phyloP scores from a whole-genome alignment of 2,113 vertebrate genomes.

The Cyrtonyx montezumae region DNA sequence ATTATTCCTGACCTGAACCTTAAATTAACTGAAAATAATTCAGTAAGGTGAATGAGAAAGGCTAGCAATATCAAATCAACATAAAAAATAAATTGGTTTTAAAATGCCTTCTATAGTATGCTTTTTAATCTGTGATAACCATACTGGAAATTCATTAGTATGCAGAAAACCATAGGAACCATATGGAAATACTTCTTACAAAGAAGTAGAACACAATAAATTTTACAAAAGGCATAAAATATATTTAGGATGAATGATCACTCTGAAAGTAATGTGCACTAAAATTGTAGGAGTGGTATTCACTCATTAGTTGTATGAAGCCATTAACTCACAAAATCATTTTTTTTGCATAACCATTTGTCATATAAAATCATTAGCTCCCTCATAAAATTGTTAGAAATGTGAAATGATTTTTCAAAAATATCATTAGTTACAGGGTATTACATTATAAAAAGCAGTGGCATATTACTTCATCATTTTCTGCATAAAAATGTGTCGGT shows the following conservation, averaged over 20 bases:
- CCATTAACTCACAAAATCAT: conserved; percentile 60
- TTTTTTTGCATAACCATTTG: conserved; percentile 65
- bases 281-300: conserved; percentile 61
- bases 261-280: conserved; percentile 51
- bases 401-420: conserved; percentile 68
- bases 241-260: conserved; percentile 59
- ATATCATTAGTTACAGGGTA: conserved; percentile 69
- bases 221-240: conserved; percentile 61
- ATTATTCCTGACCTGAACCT: not conserved
- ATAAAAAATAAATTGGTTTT: conserved; percentile 20
- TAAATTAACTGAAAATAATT: conserved; percentile 19
- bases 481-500: conserved; percentile 63
- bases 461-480: conserved; percentile 67
- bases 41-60: not conserved
- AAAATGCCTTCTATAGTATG: not conserved
- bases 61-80: not conserved
- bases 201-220: conserved; percentile 48
- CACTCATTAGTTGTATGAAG: conserved; percentile 69
- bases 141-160: conserved; percentile 29
- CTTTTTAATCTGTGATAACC: conserved; percentile 14
- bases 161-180: conserved; percentile 40
- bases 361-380: conserved; percentile 74
- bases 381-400: conserved; percentile 70
- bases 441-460: conserved; percentile 63
- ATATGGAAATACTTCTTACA: conserved; percentile 54